phyloP scores from a whole-genome alignment of 1,140 invertebrate genomes.

The Aphidius ervi region DNA sequence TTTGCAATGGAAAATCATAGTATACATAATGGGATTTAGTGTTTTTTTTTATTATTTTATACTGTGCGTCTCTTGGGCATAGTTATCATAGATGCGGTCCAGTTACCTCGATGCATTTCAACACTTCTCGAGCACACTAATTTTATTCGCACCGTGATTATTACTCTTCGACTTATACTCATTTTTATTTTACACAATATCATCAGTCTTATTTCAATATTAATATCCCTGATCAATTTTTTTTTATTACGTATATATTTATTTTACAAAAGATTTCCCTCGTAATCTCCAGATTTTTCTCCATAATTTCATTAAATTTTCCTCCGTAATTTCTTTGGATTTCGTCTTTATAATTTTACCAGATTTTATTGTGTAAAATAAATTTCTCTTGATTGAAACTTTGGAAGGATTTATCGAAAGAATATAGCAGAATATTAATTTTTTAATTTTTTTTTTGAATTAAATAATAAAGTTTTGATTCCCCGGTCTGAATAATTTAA shows the following conservation, averaged over 20 bases:
- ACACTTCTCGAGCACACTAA: slow-evolving; percentile 14
- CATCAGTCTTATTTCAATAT: neutral
- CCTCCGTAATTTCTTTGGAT: no score
- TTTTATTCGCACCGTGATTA: slow-evolving; percentile 26
- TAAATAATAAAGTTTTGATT: slow-evolving; percentile 10
- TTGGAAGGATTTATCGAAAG: no score
- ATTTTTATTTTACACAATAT: slow-evolving; percentile 10
- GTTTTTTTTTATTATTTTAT: slow-evolving; percentile 19
- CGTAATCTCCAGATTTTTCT: no score
- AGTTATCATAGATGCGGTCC: slow-evolving; percentile 29
- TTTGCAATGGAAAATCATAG: slow-evolving; percentile 1
- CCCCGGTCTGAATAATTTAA: slow-evolving; percentile 14
- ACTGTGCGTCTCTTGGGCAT: slow-evolving; percentile 13
- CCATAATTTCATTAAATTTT: no score
- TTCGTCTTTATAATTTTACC: no score
- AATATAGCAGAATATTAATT: no score
- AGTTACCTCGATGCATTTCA: slow-evolving; percentile 27
- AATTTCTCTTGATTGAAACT: no score
- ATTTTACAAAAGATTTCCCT: neutral
- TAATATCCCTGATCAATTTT: neutral
- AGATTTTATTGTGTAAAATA: no score
- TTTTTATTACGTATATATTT: neutral
- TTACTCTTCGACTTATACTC: slow-evolving; percentile 6
- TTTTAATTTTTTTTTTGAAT: neutral
- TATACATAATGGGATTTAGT: slow-evolving; percentile 22